Evolutionary conservation across 2,797 vertebrate species (phyloP).

Genomic region (Lepidocolaptes lacrymiger): DNA sequence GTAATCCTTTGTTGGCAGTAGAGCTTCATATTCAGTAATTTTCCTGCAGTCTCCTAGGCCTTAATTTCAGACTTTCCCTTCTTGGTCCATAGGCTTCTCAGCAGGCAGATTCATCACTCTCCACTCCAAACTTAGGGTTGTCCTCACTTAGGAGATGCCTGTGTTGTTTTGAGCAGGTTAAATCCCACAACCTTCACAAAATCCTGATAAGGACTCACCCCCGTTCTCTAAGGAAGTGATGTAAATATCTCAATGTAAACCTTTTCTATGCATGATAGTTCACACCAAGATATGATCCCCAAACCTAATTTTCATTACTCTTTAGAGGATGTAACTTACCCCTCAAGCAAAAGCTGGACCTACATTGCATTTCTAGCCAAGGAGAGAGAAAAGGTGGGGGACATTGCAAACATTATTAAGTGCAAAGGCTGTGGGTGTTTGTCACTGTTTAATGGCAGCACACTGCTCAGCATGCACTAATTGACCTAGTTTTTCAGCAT

Average conservation of each 20-base stretch:
- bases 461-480: background rate
- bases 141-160: background rate
- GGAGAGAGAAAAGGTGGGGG: background rate
- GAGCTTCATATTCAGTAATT: background rate
- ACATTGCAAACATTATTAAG: background rate
- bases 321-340: background rate
- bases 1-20: background rate
- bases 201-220: background rate
- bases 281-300: background rate
- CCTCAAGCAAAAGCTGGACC: background rate
- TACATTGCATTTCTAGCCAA: background rate
- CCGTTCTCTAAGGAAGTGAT: background rate
- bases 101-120: background rate
- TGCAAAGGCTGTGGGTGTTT: background rate
- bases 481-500: constrained; percentile 40
- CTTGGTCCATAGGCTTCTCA: background rate
- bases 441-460: background rate
- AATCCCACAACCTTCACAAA: background rate
- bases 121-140: background rate
- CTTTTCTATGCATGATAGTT: background rate
- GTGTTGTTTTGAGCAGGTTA: background rate
- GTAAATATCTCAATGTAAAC: background rate
- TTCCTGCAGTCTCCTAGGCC: background rate
- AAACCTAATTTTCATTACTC: background rate
- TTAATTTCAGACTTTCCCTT: background rate